phyloP scores from a whole-genome alignment of 1,140 invertebrate genomes.

The Pachyrhynchus sulphureomaculatus region DNA sequence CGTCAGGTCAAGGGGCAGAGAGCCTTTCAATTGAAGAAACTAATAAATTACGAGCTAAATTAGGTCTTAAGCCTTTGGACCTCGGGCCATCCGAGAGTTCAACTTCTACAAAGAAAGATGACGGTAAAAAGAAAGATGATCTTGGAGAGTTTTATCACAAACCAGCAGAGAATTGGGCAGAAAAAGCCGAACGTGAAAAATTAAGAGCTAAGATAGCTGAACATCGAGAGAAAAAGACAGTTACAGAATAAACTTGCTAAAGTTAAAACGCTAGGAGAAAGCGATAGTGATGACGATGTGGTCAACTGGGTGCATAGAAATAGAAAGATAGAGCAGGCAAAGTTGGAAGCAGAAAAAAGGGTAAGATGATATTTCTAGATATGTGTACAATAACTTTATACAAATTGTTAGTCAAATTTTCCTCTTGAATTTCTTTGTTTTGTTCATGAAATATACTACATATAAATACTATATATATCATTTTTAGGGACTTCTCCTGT shows the following conservation, averaged over 20 bases:
- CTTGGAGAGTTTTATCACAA: constrained; percentile 91
- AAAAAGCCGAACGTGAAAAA: constrained; percentile 78
- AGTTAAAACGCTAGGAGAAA: constrained; percentile 71
- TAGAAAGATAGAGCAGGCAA: constrained; percentile 76
- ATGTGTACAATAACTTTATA: too few relatives aligned
- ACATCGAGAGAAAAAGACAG: constrained; percentile 76
- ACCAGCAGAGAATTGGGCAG: constrained; percentile 79
- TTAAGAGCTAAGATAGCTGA: constrained; percentile 77
- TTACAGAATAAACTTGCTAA: constrained; percentile 72
- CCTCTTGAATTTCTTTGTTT: too few relatives aligned
- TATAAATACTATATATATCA: too few relatives aligned
- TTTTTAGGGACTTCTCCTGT: too few relatives aligned
- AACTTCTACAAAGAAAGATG: constrained; percentile 50
- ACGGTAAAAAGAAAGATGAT: constrained; percentile 68
- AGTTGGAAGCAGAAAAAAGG: constrained; percentile 82
- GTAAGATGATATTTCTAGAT: constrained; percentile 53
- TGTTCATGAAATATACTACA: too few relatives aligned
- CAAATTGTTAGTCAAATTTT: too few relatives aligned
- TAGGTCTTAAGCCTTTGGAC: constrained; percentile 92
- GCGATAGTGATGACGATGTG: constrained; percentile 71
- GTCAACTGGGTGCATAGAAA: constrained; percentile 81
- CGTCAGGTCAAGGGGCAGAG: constrained; percentile 49
- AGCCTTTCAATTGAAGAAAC: constrained; percentile 87
- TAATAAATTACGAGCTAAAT: constrained; percentile 86
- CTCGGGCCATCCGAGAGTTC: constrained; percentile 55